Evolutionary conservation across 2,113 vertebrate species (phyloP), one percentile per base, ranked within the genome.

Genomic region (Paralichthys olivaceus): DNA sequence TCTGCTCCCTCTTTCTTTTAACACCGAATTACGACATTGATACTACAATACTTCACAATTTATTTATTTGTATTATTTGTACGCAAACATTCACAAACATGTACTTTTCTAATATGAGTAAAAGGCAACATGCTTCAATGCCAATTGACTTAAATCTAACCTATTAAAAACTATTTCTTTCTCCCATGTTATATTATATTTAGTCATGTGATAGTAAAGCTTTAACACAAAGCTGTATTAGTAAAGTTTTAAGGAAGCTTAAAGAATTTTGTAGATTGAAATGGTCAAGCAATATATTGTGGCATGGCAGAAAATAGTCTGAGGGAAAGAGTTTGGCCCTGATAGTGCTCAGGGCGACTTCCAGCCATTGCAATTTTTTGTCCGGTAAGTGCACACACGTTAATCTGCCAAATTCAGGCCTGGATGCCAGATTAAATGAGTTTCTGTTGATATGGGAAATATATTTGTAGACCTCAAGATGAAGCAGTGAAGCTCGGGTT

Each of bases 381-480:
- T n/a, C n/a, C n/a, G n/a, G n/a, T n/a, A n/a, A n/a, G n/a, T n/a
- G n/a, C n/a, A 55, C 40, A 67, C 3, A 4, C 65, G 28, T 40
- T 84, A 81, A 84, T 85, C 77, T 84, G 49, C n/a, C 20, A 58
- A 73, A 34, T 64, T 63, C 75, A 60, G 45, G 51, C 59, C 47
- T 64, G 63, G 51, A 69, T 72, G 23, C 20, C 7, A 75, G 69
- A 67, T 84, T 58, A 59, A 37, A 75, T 25, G 15, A 22, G 54
- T 29, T 78, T 75, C 32, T 60, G 49, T 72, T 69, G 58, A 78
- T 65, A 66, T 28, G 2, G 40, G 43, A 62, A 67, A 70, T 66
- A 43, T 25, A 70, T 49, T 70, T 72, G 47, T 20, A 26, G 47
- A 72, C 32, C 40, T 64, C 23, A 34, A 63, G 49, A 73, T 71